Base-by-base conservation (phyloP, 2,113 vertebrate species). In the Epinephelus fuscoguttatus region DNA sequence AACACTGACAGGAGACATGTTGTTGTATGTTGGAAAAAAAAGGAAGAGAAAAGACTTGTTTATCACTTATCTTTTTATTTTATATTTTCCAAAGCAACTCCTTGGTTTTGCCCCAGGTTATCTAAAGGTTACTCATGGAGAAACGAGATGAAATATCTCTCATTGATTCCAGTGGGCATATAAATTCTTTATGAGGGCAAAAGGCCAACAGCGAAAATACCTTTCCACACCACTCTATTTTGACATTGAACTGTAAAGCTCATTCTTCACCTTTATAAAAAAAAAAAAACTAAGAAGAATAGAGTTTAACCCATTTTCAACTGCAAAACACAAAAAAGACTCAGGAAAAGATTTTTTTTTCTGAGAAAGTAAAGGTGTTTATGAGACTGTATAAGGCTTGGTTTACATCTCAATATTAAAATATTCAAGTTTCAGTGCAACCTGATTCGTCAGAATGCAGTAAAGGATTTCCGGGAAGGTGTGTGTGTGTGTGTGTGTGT, bases 181-280 rank as follows among this genome's bases (percentile, higher is more conserved):
- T 93, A 52, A 84, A 94, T 93, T 89, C 61, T 91, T 91, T 79
- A 89, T 93, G 79, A 90, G 87, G 88, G 79, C 92, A 89, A 86
- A 87, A 91, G 87, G 85, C 72, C 84, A 85, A 77, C 72, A 71
- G 81, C 11, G 3, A 81, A 91, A 84, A 84, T 70, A 79, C 78
- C 62, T 69, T 60, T 68, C 21, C 3, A 7, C 40, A 45, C 66
- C 45, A 78, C 23, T 82, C 49, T 13, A 61, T 81, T 84, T 76
- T 81, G 57, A 87, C 82, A 83, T 76, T 70, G 81, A 89, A 66
- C 30, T 59, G 21, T 42, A 52, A 33, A 14, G 71, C 82, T 87
- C 40, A 64, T 57, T 27, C 50, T 60, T 85, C 74, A 81, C 23
- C 68, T 59, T 80, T 33, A 42, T 11, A 33, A 42, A 33, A 15